phyloP scores from a whole-genome alignment of 2,888 invertebrate species.

The Drosophila eohydei region DNA sequence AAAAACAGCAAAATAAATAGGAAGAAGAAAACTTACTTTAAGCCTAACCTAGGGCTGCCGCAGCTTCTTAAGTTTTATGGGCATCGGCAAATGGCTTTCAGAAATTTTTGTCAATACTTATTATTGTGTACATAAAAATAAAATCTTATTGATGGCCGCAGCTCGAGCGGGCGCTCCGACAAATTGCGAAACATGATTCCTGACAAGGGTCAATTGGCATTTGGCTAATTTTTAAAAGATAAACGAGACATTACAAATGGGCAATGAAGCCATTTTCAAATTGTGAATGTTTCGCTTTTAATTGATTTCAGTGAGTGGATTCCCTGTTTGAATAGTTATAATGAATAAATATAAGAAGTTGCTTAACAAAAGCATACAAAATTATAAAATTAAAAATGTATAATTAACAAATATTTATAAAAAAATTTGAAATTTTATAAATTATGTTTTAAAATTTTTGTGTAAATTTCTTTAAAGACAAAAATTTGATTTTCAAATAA shows the following conservation, averaged over 20 bases:
- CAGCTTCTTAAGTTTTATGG: conserved; percentile 23
- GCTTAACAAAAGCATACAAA: too few species aligned
- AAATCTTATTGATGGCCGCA: conserved; percentile 26
- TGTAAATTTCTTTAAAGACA: too few species aligned
- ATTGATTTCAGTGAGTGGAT: background rate
- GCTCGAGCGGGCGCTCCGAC: conserved; percentile 12
- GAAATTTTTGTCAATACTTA: conserved; percentile 42
- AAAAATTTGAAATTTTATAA: too few species aligned
- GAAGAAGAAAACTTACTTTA: conserved; percentile 25
- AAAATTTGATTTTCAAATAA: too few species aligned
- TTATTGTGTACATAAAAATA: conserved; percentile 43
- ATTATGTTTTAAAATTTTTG: too few species aligned
- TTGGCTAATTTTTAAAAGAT: conserved; percentile 36
- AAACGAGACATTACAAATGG: background rate
- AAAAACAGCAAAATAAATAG: background rate
- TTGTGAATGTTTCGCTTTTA: background rate
- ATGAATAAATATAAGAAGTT: background rate
- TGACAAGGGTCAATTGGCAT: conserved; percentile 46
- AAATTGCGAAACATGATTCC: conserved; percentile 22
- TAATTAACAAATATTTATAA: too few species aligned
- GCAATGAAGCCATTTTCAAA: too few species aligned
- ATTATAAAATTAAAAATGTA: too few species aligned
- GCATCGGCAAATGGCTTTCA: conserved; percentile 12
- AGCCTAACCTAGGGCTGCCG: conserved; percentile 18
- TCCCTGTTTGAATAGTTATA: background rate